A percentile compares a stretch with the other conserved stretches of the same genome.
Evolutionary conservation across 35 echinoderm and acorn worm genomes (phyloP).

Genomic region (Holothuria glaberrima): DNA sequence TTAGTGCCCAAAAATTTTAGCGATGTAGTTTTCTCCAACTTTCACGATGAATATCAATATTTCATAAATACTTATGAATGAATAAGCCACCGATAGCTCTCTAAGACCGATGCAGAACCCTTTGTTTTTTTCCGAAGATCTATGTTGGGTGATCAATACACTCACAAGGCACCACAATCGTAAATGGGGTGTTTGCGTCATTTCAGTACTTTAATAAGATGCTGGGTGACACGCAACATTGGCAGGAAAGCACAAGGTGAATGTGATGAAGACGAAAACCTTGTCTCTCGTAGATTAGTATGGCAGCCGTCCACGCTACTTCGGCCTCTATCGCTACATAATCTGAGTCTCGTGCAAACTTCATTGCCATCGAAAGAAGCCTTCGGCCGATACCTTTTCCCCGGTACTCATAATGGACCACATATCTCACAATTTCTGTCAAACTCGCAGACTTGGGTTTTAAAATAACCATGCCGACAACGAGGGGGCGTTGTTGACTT

Average conservation of each 20-base stretch:
- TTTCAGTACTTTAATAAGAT: neutral
- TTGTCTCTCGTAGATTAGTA: slow-evolving; percentile 4
- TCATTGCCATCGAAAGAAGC: neutral
- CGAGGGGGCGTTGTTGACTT: neutral
- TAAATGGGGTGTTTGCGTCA: no score
- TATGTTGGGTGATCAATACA: no score
- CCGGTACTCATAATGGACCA: neutral
- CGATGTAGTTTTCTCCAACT: no score
- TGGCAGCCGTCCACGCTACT: neutral
- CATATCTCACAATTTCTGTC: neutral
- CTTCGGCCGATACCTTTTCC: neutral
- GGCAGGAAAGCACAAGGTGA: neutral
- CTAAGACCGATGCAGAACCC: no score
- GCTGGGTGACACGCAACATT: neutral
- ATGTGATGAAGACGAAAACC: neutral
- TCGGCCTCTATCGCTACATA: slow-evolving; percentile 1
- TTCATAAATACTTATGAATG: no score
- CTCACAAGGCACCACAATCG: no score
- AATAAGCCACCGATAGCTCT: no score
- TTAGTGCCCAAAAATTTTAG: no score
- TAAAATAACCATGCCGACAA: neutral
- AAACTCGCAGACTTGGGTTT: neutral
- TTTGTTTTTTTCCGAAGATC: no score
- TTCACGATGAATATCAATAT: no score
- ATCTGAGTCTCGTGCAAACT: neutral